Base-by-base conservation (phyloP, 2,888 invertebrate genomes). In the Drosophila limbata region DNA sequence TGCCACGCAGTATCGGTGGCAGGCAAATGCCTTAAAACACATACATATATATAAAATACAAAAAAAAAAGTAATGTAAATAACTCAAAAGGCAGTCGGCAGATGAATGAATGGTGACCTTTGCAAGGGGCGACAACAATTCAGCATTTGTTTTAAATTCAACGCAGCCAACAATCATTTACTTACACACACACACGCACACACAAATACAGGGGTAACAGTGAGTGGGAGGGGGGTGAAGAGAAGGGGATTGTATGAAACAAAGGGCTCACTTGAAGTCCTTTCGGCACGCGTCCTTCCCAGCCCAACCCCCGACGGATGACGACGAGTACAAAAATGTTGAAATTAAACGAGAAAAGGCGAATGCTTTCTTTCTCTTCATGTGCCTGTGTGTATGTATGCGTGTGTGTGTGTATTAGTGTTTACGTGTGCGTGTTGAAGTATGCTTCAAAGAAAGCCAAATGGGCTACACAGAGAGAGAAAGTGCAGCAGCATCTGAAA, bases 131-230 rank as follows among this genome's bases (percentile, higher is more conserved):
- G 77, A 66, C 74, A 86, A 86, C 84, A 82, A 79, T 77, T 69
- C 64, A 47, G 51, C 68, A 76, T 84, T 85, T 89, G 85, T 85
- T 88, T 88, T 80, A 83, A 89, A 85, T 79, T 89, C 85, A 82
- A 85, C 77, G 72, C 88, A 73, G 89, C 69, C 85, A 79, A 73
- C 79, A 84, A 69, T 81, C 79, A 77, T 88, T 88, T 72, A 71
- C 69, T 75, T 62, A 60, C 72, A 48, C 61, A 75, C 55, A 62
- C 55, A 55, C 28, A 19, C 31, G 19, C 25, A 19, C 31, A 40
- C 40, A 42, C 11, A 31, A 3, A 3, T 11, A 44, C 19, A 13
- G 6, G 11, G 1, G 28, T 28, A 11, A 6, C 31, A 33, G 28
- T 50, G 33, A 9, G 11, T 39, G 17, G 17, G 28, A 6, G 11